A percentile compares a stretch with the other conserved stretches of the same genome.
phyloP scores from a whole-genome alignment of 2,797 vertebrate species.

The Xenops minutus region DNA sequence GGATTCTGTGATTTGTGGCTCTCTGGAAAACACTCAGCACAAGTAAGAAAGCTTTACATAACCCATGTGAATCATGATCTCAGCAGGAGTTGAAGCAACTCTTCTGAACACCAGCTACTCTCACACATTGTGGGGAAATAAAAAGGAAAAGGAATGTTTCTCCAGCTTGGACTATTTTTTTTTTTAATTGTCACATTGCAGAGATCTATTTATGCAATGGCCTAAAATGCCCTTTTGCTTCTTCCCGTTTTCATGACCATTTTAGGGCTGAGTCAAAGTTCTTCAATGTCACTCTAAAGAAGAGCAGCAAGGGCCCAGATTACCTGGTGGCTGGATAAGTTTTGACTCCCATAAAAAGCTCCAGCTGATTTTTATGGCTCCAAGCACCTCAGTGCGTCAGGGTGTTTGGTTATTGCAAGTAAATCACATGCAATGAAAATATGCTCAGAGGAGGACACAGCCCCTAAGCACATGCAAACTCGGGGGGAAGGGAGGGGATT shows the following conservation, averaged over 20 bases:
- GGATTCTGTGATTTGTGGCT: neutral
- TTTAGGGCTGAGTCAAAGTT: neutral
- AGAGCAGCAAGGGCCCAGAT: neutral
- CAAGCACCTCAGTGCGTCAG: fast-evolving
- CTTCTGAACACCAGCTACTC: neutral
- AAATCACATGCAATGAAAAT: neutral
- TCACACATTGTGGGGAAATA: fast-evolving
- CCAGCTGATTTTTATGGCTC: neutral
- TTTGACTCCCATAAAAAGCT: neutral
- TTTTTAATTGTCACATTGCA: neutral
- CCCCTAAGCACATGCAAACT: neutral
- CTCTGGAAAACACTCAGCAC: neutral
- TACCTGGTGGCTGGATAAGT: neutral
- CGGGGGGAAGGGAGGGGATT: neutral
- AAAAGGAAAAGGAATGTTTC: neutral
- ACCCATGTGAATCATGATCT: neutral
- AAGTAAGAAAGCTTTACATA: neutral
- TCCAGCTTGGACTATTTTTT: neutral
- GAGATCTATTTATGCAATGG: neutral
- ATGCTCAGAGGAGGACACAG: neutral
- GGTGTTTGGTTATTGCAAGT: neutral
- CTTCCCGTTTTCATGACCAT: neutral
- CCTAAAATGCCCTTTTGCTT: neutral
- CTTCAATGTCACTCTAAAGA: neutral
- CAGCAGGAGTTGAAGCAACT: neutral